A percentile compares a stretch with the other conserved stretches of the same genome.
These are phyloP conservation scores for Mylabris phalerata DNA, from an alignment of 1,140 invertebrate species.

Conservation along the genomic window DNA sequence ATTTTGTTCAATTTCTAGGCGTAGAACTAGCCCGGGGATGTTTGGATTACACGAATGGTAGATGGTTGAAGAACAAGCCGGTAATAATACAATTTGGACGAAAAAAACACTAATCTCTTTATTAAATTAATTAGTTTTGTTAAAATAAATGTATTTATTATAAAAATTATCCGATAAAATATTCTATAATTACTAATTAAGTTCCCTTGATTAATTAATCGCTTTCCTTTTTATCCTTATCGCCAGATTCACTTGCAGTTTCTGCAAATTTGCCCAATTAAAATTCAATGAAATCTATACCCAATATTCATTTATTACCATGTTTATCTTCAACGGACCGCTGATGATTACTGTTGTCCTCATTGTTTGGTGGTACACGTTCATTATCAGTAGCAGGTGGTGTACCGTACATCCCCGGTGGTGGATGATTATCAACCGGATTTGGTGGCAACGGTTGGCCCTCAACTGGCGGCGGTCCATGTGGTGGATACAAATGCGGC, in stretches of 20 bases:
- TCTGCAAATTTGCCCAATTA: too few species aligned
- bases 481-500: conserved; percentile 45
- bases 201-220: too few species aligned
- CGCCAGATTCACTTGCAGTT: too few species aligned
- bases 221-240: too few species aligned
- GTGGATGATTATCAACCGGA: conserved; percentile 14
- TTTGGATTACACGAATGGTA: conserved; percentile 37
- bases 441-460: conserved; percentile 20
- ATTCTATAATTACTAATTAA: neutral
- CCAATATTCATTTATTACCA: neutral
- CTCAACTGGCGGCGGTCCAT: conserved; percentile 18
- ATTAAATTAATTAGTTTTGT: too few species aligned
- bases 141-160: too few species aligned
- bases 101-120: conserved; percentile 1
- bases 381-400: conserved; percentile 4
- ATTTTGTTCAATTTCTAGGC: conserved; percentile 19
- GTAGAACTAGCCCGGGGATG: conserved; percentile 28
- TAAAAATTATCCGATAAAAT: neutral
- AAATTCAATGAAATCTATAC: too few species aligned
- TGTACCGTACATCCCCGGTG: conserved; percentile 18
- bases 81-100: conserved; percentile 36
- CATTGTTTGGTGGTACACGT: neutral
- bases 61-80: conserved; percentile 37
- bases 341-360: neutral
- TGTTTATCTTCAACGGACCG: neutral